A percentile compares a stretch with the other conserved stretches of the same genome.
These are phyloP conservation scores for Anthonomus grandis DNA, from an alignment of 1,140 invertebrate genomes.

Conservation along the genomic window DNA sequence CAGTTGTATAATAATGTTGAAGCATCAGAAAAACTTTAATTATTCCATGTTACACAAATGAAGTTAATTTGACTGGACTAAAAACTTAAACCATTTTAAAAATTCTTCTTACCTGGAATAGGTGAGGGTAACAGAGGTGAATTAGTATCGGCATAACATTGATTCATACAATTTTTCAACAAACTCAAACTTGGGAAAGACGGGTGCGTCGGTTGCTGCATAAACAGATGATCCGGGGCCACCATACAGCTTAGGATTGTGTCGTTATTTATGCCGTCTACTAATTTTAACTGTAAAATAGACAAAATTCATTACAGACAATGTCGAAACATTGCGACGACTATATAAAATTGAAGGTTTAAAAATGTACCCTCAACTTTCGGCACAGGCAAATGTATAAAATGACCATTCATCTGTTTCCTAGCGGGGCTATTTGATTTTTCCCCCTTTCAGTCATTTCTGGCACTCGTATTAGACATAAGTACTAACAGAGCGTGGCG, in stretches of 20 bases:
- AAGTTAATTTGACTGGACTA: too few species aligned
- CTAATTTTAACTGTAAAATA: conserved; percentile 68
- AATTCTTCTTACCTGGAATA: conserved; percentile 55
- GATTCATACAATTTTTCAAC: conserved; percentile 72
- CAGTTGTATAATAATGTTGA: too few species aligned
- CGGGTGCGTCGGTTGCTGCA: conserved; percentile 92
- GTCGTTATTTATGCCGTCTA: conserved; percentile 91
- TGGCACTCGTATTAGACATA: too few species aligned
- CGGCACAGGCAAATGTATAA: neutral
- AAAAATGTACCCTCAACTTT: neutral
- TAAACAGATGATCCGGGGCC: conserved; percentile 81
- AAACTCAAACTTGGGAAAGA: conserved; percentile 76
- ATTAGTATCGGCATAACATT: conserved; percentile 61
- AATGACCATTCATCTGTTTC: too few species aligned
- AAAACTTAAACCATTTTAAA: too few species aligned
- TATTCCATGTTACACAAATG: too few species aligned
- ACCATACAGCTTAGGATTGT: conserved; percentile 82
- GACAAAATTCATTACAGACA: conserved; percentile 2
- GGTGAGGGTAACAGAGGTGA: conserved; percentile 64
- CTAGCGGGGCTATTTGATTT: too few species aligned
- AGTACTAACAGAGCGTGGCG: too few species aligned
- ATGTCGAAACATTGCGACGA: neutral
- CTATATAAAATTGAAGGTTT: neutral
- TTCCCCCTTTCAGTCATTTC: too few species aligned
- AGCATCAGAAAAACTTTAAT: too few species aligned